Evolutionary conservation across 1,140 invertebrate species (phyloP).

Genomic region (Paralvinella palmiformis): DNA sequence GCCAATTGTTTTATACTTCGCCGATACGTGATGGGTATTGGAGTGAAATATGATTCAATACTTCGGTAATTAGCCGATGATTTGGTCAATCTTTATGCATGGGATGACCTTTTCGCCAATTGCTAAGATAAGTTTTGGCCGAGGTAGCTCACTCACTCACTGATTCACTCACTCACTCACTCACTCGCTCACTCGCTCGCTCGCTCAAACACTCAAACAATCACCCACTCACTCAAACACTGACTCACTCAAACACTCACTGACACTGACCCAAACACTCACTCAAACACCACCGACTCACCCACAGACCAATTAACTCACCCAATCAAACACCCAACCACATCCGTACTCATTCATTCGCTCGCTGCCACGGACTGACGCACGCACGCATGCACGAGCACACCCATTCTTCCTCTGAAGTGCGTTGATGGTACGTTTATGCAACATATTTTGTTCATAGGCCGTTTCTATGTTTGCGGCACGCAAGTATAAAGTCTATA

Average conservation of each 20-base stretch:
- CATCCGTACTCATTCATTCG: not conserved
- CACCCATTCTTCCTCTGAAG: not conserved
- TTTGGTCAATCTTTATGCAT: not conserved
- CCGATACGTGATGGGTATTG: not conserved
- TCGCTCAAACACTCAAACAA: conserved; percentile 1
- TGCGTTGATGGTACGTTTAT: not conserved
- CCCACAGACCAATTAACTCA: not conserved
- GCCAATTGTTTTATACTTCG: not conserved
- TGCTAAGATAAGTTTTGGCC: not conserved
- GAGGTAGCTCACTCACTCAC: not conserved
- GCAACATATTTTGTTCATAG: not conserved
- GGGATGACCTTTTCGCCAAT: not conserved
- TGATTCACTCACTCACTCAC: not conserved
- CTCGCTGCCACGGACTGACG: too few relatives aligned
- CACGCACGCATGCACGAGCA: too few relatives aligned
- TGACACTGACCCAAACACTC: conserved; percentile 1
- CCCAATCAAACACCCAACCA: not conserved
- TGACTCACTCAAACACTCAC: conserved; percentile 4
- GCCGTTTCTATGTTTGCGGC: not conserved
- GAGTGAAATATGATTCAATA: not conserved
- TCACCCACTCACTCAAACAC: conserved; percentile 2
- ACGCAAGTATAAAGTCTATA: too few relatives aligned
- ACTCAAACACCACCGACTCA: not conserved
- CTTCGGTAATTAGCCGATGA: not conserved
- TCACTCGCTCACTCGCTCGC: not conserved